phyloP scores from a whole-genome alignment of 2,888 invertebrate species.

The Trachelus troglodyta region DNA sequence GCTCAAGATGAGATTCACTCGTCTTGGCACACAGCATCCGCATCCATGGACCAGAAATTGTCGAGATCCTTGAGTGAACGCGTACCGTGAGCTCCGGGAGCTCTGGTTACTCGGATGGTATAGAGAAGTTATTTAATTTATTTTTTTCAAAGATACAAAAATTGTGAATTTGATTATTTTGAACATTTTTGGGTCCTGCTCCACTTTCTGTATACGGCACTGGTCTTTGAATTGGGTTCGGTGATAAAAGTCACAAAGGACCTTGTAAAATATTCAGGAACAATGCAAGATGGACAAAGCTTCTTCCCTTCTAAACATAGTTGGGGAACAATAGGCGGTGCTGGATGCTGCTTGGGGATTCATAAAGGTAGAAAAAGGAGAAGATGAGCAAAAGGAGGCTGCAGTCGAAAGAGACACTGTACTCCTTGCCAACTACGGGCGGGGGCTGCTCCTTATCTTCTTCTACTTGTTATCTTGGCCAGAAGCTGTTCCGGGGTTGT shows the following conservation, averaged over 20 bases:
- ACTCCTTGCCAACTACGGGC: too few species aligned
- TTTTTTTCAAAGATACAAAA: too few species aligned
- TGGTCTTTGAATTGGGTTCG: too few species aligned
- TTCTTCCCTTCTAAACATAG: conserved; percentile 30
- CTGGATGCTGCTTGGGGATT: conserved; percentile 3
- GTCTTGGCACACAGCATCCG: conserved; percentile 13
- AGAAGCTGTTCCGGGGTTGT: too few species aligned
- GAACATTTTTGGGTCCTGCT: too few species aligned
- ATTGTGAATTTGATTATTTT: too few species aligned
- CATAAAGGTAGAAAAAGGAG: conserved; percentile 4
- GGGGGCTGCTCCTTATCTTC: too few species aligned
- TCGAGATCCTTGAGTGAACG: neutral
- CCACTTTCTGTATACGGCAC: too few species aligned
- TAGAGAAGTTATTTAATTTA: too few species aligned
- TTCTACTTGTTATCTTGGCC: too few species aligned
- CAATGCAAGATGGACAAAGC: conserved; percentile 22
- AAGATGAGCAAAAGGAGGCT: neutral
- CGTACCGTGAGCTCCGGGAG: neutral
- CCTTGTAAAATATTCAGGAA: conserved; percentile 27
- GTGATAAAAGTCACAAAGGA: neutral
- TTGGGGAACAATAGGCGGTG: conserved; percentile 8
- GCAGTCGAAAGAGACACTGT: too few species aligned
- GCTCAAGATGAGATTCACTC: conserved; percentile 19
- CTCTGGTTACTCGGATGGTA: too few species aligned
- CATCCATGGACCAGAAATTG: neutral